Conservation (phyloP, 2,888 invertebrate genomes). For the Isotomurus palustris region DNA sequence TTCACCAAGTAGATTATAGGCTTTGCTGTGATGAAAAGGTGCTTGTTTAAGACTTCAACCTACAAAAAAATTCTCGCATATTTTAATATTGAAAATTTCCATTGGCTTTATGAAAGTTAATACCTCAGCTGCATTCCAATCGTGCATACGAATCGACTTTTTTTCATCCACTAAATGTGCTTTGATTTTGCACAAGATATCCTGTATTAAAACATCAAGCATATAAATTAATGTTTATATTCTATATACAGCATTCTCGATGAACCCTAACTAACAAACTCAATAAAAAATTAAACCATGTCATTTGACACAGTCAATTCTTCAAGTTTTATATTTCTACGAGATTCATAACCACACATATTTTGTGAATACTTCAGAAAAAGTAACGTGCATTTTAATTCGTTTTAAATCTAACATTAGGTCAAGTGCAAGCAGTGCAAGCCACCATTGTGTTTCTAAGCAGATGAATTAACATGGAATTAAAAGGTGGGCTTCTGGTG, state of each 20-base stretch:
- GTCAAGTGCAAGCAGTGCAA: background rate
- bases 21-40: constrained; percentile 94
- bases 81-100: background rate
- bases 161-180: constrained; percentile 78
- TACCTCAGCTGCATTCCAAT: constrained; percentile 91
- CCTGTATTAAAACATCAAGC: too few relatives aligned
- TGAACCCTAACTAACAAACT: too few relatives aligned
- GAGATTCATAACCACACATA: too few relatives aligned
- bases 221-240: too few relatives aligned
- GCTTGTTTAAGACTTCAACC: constrained; percentile 94
- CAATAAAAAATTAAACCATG: too few relatives aligned
- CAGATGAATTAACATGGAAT: background rate
- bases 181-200: constrained; percentile 79
- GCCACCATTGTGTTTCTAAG: background rate
- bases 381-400: background rate
- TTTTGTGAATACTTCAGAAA: too few relatives aligned
- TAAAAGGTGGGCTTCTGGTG: too few relatives aligned
- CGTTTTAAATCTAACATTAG: background rate
- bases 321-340: too few relatives aligned
- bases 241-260: too few relatives aligned
- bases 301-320: too few relatives aligned
- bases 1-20: constrained; percentile 96
- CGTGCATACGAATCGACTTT: constrained; percentile 85
- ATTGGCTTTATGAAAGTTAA: constrained; percentile 49
- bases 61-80: constrained; percentile 53